These are phyloP conservation scores for Nautilus pompilius DNA, from an alignment of 1,140 invertebrate genomes.

Conservation along the genomic window DNA sequence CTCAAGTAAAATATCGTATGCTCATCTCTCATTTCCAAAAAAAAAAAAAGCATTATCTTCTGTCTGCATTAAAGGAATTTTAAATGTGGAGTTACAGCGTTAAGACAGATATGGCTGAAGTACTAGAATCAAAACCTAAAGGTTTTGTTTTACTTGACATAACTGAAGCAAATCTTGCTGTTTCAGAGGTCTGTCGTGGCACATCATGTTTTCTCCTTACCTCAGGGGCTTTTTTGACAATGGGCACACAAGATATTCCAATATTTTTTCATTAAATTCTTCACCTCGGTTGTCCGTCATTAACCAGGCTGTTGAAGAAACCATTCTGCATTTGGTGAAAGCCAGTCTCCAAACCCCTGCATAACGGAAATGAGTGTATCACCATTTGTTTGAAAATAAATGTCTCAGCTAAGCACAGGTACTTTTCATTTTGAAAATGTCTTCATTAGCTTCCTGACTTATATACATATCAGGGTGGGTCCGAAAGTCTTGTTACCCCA, in stretches of 20 bases:
- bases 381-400: too few species aligned
- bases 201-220: slow-evolving; percentile 10
- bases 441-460: too few species aligned
- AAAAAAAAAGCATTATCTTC: not conserved
- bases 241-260: slow-evolving; percentile 33
- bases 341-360: too few species aligned
- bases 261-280: slow-evolving; percentile 29
- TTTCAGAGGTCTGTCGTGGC: too few species aligned
- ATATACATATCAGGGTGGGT: too few species aligned
- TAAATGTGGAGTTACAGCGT: not conserved
- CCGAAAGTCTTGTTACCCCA: too few species aligned
- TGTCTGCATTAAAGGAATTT: not conserved
- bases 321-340: too few species aligned
- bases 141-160: not conserved
- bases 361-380: too few species aligned
- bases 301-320: too few species aligned
- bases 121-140: not conserved
- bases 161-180: not conserved
- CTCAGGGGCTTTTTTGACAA: slow-evolving; percentile 31
- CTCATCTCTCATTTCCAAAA: not conserved
- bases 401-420: too few species aligned
- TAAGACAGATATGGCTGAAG: not conserved
- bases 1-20: not conserved
- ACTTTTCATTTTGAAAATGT: too few species aligned
- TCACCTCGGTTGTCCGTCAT: too few species aligned